Evolutionary conservation across 2,888 invertebrate species (phyloP).

Genomic region (Drosophila atroscutellata): DNA sequence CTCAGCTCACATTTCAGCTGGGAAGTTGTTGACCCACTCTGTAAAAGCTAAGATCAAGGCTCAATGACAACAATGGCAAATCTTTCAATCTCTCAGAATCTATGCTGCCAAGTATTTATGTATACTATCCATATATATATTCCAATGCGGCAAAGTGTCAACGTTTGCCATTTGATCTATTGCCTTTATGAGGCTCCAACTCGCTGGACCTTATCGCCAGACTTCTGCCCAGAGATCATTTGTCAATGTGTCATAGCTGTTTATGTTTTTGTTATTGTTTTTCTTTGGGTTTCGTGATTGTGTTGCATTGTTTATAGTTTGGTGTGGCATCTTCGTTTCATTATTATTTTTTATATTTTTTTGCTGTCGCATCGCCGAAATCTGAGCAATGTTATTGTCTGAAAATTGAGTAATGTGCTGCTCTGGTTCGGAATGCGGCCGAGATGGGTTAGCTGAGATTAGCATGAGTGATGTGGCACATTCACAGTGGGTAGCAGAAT

Average conservation of each 20-base stretch:
- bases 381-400: conserved; percentile 66
- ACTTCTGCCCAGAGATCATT: conserved; percentile 62
- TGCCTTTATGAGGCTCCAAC: conserved; percentile 11
- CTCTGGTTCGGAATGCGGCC: conserved; percentile 55
- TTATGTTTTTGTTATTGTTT: conserved; percentile 15
- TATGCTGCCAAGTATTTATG: neutral
- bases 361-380: conserved; percentile 52
- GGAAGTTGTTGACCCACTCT: conserved; percentile 66
- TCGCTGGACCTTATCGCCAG: conserved; percentile 54
- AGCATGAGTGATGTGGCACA: conserved; percentile 58
- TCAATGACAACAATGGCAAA: conserved; percentile 37
- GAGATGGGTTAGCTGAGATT: conserved; percentile 69
- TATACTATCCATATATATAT: conserved; percentile 3
- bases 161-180: conserved; percentile 49
- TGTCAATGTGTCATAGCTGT: conserved; percentile 67
- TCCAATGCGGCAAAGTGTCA: conserved; percentile 42
- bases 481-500: conserved; percentile 23
- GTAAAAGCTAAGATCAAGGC: conserved; percentile 62
- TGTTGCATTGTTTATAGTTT: conserved; percentile 53
- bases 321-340: conserved; percentile 61
- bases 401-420: conserved; percentile 76
- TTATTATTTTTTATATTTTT: conserved; percentile 21
- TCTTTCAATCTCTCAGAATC: conserved; percentile 1
- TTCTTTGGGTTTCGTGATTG: conserved; percentile 9
- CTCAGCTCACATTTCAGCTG: conserved; percentile 42